Base-by-base conservation (phyloP, 2,888 invertebrate genomes). In the Mayetiola destructor region DNA sequence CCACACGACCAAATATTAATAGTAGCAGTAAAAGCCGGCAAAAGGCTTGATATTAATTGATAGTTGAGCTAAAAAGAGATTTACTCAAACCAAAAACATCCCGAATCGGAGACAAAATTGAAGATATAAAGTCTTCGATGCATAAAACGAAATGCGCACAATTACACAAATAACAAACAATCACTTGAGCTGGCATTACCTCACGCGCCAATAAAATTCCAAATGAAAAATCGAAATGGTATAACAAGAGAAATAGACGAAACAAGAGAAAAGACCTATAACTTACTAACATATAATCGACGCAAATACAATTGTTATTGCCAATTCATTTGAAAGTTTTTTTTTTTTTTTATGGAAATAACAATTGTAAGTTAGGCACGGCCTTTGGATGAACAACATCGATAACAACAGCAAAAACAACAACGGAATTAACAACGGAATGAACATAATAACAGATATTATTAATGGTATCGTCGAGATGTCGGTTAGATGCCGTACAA, bases 341-440 rank as follows among this genome's bases (percentile, higher is more conserved):
- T 16, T 12, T 9, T 12, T 14, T 4, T 3, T 5, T 37, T 12
- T 14, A 21, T 2, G 3, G 6, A 48, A 8, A 3, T 5, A 27
- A 27, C 27, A 48, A 48, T 27, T 48, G 48, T 23, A 48, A n/a
- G 23, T 16, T 3, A 27, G 27, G 23, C 14, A 42, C 12, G 23
- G 23, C 16, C 23, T n/a, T n/a, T n/a, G n/a, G 37, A 5, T 12
- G n/a, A 27, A 48, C 48, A 14, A 16, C 48, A 27, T 16, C 27
- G 27, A 48, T 48, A 48, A 48, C 48, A 48, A 48, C 48, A 27
- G n/a, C n/a, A n/a, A n/a, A n/a, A n/a, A n/a, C n/a, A n/a, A n/a
- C n/a, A n/a, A n/a, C n/a, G n/a, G n/a, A 39, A 39, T 23, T 40
- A 23, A 48, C 16, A 48, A n/a, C 23, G 23, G 27, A 16, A 48